phyloP scores from a whole-genome alignment of 1,140 invertebrate genomes.

The Neocloeon triangulifer region DNA sequence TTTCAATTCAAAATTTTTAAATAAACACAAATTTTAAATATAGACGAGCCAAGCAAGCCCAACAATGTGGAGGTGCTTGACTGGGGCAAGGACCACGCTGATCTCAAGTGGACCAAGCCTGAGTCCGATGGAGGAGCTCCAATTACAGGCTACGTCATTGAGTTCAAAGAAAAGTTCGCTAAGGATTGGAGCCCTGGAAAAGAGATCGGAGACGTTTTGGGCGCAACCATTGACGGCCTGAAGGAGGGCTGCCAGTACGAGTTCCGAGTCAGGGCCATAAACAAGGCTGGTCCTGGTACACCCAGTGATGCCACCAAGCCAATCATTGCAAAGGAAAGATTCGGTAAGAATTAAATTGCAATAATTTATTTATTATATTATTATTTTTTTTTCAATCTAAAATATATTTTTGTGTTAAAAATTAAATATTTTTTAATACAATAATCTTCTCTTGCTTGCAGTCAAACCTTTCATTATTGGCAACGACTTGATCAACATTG shows the following conservation, averaged over 20 bases:
- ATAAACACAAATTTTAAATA: conserved; percentile 12
- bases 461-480: conserved; percentile 85
- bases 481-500: conserved; percentile 59
- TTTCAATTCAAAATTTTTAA: conserved; percentile 2
- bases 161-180: conserved; percentile 82
- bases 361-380: no score
- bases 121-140: conserved; percentile 80
- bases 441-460: conserved; percentile 12
- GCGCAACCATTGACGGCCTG: conserved; percentile 63
- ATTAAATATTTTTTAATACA: conserved; percentile 4
- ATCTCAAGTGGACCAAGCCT: conserved; percentile 75
- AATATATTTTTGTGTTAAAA: background rate
- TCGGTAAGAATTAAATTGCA: conserved; percentile 20
- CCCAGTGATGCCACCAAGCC: conserved; percentile 87
- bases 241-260: conserved; percentile 92
- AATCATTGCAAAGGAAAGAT: conserved; percentile 84
- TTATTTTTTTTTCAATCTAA: conserved; percentile 2
- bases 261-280: conserved; percentile 86
- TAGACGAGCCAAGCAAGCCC: conserved; percentile 84
- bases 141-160: conserved; percentile 84
- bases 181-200: conserved; percentile 70
- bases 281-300: conserved; percentile 86
- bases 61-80: conserved; percentile 73
- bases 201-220: conserved; percentile 50
- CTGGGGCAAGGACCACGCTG: conserved; percentile 90